Percentiles rank a stretch among this genome's conserved stretches.
Conservation (phyloP, 2,113 vertebrate genomes). For the Platichthys flesus region DNA sequence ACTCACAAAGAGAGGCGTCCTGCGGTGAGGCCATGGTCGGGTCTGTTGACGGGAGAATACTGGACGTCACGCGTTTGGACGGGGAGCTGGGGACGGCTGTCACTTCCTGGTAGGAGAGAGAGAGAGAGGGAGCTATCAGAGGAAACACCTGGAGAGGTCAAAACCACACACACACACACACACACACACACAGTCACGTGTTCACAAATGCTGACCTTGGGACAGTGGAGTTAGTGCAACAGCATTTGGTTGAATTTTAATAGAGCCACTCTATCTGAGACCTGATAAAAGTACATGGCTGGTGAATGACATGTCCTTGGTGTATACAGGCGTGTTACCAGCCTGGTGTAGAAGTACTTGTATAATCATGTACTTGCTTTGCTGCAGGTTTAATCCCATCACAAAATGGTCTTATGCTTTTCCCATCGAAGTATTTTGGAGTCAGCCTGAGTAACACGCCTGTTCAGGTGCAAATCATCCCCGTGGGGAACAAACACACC, state of each 20-base stretch:
- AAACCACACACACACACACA: background rate
- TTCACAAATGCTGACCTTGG: slow-evolving; percentile 53
- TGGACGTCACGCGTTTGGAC: slow-evolving; percentile 41
- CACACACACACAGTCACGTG: slow-evolving; percentile 15
- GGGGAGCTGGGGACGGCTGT: slow-evolving; percentile 37
- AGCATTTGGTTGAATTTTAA: slow-evolving; percentile 65
- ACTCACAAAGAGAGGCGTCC: slow-evolving; percentile 63
- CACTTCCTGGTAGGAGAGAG: slow-evolving; percentile 73
- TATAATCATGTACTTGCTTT: no score
- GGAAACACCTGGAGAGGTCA: slow-evolving; percentile 65
- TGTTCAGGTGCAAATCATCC: slow-evolving; percentile 62
- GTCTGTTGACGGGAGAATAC: slow-evolving; percentile 15
- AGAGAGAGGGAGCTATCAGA: slow-evolving; percentile 50
- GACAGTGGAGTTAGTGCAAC: slow-evolving; percentile 44
- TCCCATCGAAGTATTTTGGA: slow-evolving; percentile 55
- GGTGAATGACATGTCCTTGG: slow-evolving; percentile 47
- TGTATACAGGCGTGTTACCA: background rate
- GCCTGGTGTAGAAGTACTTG: background rate
- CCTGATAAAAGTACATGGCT: slow-evolving; percentile 24
- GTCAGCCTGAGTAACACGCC: slow-evolving; percentile 10
- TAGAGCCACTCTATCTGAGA: slow-evolving; percentile 25
- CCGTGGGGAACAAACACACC: slow-evolving; percentile 52
- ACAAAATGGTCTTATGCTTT: slow-evolving; percentile 11
- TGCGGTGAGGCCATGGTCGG: slow-evolving; percentile 49
- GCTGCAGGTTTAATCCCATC: background rate